These are phyloP conservation scores for Valencia hispanica DNA, from an alignment of 2,797 vertebrate genomes.

Conservation along the genomic window DNA sequence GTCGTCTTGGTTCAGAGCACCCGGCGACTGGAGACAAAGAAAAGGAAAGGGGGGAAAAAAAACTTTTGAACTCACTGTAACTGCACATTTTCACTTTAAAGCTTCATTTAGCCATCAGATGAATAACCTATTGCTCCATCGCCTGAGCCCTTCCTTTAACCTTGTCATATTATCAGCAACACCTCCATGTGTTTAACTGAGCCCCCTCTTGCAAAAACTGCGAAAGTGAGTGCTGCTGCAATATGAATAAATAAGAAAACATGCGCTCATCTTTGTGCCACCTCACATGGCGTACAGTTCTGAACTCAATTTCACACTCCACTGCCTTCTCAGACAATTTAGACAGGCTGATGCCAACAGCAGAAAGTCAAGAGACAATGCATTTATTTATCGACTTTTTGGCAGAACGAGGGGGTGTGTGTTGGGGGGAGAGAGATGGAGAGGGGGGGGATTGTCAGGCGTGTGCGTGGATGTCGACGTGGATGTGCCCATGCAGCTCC, in stretches of 20 bases:
- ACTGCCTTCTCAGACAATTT: slow-evolving; percentile 82
- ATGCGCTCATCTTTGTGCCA: slow-evolving; percentile 70
- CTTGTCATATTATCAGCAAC: slow-evolving; percentile 52
- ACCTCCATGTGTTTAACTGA: slow-evolving; percentile 69
- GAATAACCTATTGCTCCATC: slow-evolving; percentile 41
- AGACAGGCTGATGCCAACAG: slow-evolving; percentile 84
- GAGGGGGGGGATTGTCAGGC: slow-evolving; percentile 68
- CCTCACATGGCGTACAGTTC: slow-evolving; percentile 72
- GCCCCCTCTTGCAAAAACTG: slow-evolving; percentile 52
- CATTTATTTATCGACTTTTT: slow-evolving; percentile 80
- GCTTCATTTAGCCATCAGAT: slow-evolving; percentile 46
- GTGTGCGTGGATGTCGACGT: slow-evolving; percentile 33
- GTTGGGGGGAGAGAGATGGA: background rate
- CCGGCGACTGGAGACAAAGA: background rate
- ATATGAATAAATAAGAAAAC: slow-evolving; percentile 82
- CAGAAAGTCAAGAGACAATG: slow-evolving; percentile 83
- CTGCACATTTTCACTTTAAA: slow-evolving; percentile 56
- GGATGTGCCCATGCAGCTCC: slow-evolving; percentile 37
- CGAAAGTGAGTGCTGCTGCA: slow-evolving; percentile 58
- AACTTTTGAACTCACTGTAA: slow-evolving; percentile 36
- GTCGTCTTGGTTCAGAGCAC: slow-evolving; percentile 45
- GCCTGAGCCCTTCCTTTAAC: slow-evolving; percentile 44
- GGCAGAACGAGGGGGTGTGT: slow-evolving; percentile 63
- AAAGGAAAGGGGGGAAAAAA: slow-evolving; percentile 16
- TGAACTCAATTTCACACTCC: slow-evolving; percentile 87